phyloP scores from a whole-genome alignment of 2,113 vertebrate species.

The Mesembrinibis cayennensis region DNA sequence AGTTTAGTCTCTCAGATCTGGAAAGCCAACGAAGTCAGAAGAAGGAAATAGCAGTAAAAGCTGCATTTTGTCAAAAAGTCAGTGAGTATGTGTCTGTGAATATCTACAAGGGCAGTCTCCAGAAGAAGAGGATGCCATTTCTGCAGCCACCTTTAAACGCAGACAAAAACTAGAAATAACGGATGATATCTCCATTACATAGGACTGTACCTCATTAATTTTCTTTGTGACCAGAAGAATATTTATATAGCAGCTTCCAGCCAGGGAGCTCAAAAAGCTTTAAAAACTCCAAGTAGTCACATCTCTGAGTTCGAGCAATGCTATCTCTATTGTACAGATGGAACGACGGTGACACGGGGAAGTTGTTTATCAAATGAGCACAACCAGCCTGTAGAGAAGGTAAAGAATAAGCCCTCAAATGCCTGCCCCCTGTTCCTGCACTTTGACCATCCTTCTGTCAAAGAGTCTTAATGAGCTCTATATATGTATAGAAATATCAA shows the following conservation, averaged over 20 bases:
- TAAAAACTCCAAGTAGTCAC: conserved; percentile 16
- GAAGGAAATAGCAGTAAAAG: conserved; percentile 16
- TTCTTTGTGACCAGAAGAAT: conserved; percentile 1
- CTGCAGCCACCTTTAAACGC: background rate
- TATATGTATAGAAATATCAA: conserved; percentile 48
- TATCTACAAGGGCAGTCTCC: background rate
- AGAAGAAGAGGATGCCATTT: background rate
- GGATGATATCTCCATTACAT: background rate
- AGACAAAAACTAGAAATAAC: background rate
- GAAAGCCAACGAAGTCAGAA: background rate
- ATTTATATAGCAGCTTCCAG: background rate
- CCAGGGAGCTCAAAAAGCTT: background rate
- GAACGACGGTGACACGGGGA: background rate
- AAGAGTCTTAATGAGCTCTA: conserved; percentile 50
- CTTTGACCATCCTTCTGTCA: conserved; percentile 3
- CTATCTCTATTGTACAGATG: conserved; percentile 40
- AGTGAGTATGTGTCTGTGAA: conserved; percentile 22
- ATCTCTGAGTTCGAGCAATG: background rate
- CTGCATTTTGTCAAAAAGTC: conserved; percentile 9
- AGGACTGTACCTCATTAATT: background rate
- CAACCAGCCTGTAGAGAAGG: background rate
- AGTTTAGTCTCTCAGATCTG: conserved; percentile 7
- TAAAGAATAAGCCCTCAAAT: background rate
- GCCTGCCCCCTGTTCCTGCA: background rate
- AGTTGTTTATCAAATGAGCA: conserved; percentile 37